Evolutionary conservation across 1,140 invertebrate genomes (phyloP).

Genomic region (Dendroctonus ponderosae): DNA sequence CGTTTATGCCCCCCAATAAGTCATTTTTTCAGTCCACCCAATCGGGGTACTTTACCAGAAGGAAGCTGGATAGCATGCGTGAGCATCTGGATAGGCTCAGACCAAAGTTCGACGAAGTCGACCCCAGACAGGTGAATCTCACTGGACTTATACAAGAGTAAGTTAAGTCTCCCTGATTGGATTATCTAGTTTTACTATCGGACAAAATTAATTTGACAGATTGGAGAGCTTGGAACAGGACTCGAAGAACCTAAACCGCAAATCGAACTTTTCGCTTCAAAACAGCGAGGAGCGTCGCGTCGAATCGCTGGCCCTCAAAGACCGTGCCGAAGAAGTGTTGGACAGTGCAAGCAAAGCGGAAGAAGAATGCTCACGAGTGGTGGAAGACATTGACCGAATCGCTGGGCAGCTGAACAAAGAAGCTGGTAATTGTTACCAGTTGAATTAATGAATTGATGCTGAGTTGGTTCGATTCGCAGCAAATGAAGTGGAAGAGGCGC

Average conservation of each 20-base stretch:
- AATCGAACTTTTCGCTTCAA: constrained; percentile 50
- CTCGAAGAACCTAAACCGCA: constrained; percentile 59
- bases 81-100: constrained; percentile 61
- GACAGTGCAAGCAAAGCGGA: constrained; percentile 56
- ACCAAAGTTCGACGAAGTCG: constrained; percentile 65
- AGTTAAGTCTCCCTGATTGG: not conserved
- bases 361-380: constrained; percentile 56
- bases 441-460: not conserved
- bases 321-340: constrained; percentile 57
- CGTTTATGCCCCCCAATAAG: not conserved
- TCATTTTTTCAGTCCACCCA: constrained; percentile 58
- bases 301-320: constrained; percentile 57
- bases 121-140: constrained; percentile 63
- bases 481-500: constrained; percentile 73
- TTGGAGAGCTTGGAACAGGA: constrained; percentile 60
- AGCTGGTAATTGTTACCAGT: constrained; percentile 49
- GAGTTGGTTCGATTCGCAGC: constrained; percentile 43
- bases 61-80: constrained; percentile 72
- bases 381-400: constrained; percentile 66
- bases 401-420: constrained; percentile 66
- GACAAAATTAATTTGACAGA: not conserved
- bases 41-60: constrained; percentile 74
- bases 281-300: constrained; percentile 55
- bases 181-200: no score
- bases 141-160: constrained; percentile 49